Conservation (phyloP, 2,888 invertebrate genomes). For the Sturmia bella region DNA sequence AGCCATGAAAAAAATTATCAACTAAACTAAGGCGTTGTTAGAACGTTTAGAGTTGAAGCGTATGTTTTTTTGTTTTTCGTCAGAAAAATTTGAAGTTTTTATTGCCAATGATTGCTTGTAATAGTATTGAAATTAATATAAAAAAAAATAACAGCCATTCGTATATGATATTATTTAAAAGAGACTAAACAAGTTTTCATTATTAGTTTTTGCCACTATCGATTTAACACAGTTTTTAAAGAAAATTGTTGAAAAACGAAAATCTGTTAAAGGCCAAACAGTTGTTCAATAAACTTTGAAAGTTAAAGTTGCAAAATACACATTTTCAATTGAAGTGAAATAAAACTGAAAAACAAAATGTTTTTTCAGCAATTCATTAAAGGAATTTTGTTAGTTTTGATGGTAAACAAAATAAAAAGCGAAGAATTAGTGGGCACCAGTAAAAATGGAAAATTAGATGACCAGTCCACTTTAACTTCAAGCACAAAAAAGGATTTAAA, state of each 20-base stretch:
- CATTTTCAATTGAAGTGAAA: constrained; percentile 1
- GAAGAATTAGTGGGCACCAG: constrained; percentile 41
- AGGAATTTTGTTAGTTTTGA: constrained; percentile 19
- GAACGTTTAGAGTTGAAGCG: background rate
- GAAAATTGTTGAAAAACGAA: constrained; percentile 44
- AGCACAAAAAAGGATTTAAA: constrained; percentile 10
- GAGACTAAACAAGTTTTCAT: constrained; percentile 38
- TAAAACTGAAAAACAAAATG: constrained; percentile 35
- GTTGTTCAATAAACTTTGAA: constrained; percentile 58
- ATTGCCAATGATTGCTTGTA: background rate
- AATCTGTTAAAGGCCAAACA: constrained; percentile 37
- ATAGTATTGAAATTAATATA: background rate
- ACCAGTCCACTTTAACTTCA: background rate
- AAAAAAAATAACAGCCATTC: constrained; percentile 1
- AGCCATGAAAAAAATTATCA: constrained; percentile 8
- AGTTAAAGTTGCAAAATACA: constrained; percentile 36
- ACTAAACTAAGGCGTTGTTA: constrained; percentile 4
- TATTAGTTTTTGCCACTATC: background rate
- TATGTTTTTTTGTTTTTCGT: background rate
- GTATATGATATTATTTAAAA: constrained; percentile 2
- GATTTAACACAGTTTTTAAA: constrained; percentile 9
- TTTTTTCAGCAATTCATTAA: constrained; percentile 6
- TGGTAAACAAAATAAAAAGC: background rate
- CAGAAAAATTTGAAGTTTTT: background rate
- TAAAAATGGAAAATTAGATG: constrained; percentile 28